phyloP scores from a whole-genome alignment of 1,140 invertebrate genomes.

The Acromyrmex echinatior region DNA sequence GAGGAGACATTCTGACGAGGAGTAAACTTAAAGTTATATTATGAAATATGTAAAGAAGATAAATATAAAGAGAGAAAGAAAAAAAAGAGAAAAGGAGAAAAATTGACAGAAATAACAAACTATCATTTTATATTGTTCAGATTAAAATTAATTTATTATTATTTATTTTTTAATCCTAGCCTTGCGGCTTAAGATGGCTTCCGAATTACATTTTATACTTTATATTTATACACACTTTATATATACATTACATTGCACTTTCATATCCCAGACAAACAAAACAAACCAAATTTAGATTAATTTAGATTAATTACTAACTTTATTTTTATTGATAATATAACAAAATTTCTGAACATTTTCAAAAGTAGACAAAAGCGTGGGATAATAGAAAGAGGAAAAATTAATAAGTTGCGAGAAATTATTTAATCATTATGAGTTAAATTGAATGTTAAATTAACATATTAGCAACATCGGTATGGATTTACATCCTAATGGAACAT shows the following conservation, averaged over 20 bases:
- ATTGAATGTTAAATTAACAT: neutral
- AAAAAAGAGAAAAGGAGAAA: too few relatives aligned
- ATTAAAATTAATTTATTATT: constrained; percentile 10
- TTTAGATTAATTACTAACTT: constrained; percentile 2
- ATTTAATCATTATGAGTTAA: neutral
- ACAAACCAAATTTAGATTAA: too few relatives aligned
- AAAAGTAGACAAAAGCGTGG: neutral
- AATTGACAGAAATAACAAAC: neutral
- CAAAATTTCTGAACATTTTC: neutral
- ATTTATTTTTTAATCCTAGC: neutral
- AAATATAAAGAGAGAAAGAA: neutral
- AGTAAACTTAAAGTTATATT: constrained; percentile 47
- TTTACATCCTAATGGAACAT: neutral
- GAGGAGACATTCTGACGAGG: neutral
- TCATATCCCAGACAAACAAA: too few relatives aligned
- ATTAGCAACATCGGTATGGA: neutral
- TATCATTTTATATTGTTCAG: constrained; percentile 5
- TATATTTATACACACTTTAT: too few relatives aligned
- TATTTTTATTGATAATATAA: neutral
- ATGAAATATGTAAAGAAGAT: constrained; percentile 20
- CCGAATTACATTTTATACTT: too few relatives aligned
- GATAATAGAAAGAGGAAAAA: neutral
- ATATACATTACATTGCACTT: too few relatives aligned
- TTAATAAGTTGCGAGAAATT: neutral
- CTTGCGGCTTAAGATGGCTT: too few relatives aligned